Conservation (phyloP, 2,888 invertebrate species). For the Neoitamus cyanurus region DNA sequence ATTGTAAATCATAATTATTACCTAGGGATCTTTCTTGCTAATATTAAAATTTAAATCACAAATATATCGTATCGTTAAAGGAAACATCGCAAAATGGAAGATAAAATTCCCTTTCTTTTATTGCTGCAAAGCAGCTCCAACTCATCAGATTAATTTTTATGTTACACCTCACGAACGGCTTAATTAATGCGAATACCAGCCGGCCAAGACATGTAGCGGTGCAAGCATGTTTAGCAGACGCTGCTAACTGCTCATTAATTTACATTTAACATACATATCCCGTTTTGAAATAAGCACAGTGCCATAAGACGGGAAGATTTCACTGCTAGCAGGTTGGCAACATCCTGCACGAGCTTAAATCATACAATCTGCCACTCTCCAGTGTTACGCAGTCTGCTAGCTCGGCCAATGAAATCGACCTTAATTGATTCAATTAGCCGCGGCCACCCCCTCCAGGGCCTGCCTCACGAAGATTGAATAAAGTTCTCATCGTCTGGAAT, state of each 20-base stretch:
- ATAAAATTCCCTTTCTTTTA: not conserved
- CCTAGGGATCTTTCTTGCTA: too few relatives aligned
- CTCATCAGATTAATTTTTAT: not conserved
- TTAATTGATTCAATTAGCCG: conserved; percentile 29
- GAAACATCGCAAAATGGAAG: not conserved
- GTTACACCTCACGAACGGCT: not conserved
- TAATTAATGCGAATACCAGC: not conserved
- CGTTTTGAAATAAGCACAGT: not conserved
- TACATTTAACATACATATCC: not conserved
- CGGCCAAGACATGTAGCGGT: not conserved
- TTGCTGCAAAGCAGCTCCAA: not conserved
- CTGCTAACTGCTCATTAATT: not conserved
- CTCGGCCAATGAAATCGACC: not conserved
- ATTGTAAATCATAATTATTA: too few relatives aligned
- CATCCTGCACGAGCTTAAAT: not conserved
- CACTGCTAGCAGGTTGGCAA: not conserved
- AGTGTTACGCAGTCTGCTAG: not conserved
- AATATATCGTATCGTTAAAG: not conserved
- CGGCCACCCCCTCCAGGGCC: not conserved
- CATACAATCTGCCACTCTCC: not conserved
- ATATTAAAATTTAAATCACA: not conserved
- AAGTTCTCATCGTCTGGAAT: not conserved
- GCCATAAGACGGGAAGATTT: not conserved
- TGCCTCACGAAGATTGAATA: not conserved
- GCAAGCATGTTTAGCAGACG: not conserved